phyloP scores from a whole-genome alignment of 1,140 invertebrate genomes.

The Monomorium pharaonis region DNA sequence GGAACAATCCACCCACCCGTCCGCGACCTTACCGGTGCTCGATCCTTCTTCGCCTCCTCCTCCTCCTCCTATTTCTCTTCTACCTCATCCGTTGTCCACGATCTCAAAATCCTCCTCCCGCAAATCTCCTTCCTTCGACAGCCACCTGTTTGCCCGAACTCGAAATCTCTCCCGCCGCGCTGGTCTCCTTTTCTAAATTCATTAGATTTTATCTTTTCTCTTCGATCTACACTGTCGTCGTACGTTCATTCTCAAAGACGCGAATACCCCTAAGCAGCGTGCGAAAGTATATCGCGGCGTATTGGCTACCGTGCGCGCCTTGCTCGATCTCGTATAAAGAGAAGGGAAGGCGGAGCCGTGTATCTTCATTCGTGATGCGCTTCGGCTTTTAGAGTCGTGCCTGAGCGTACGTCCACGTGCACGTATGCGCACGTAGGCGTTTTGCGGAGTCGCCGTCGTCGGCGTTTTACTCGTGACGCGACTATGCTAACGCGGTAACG shows the following conservation, averaged over 20 bases:
- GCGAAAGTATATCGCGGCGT: neutral
- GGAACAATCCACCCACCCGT: conserved; percentile 41
- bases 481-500: conserved; percentile 81
- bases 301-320: conserved; percentile 43
- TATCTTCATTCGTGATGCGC: conserved; percentile 51
- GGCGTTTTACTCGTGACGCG: conserved; percentile 78
- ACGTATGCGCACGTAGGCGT: conserved; percentile 68
- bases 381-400: conserved; percentile 57
- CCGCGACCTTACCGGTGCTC: conserved; percentile 46
- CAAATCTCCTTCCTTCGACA: neutral
- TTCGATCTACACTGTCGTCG: neutral
- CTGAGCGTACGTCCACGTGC: conserved; percentile 62
- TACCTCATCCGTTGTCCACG: neutral
- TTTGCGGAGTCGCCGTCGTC: conserved; percentile 66
- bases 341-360: neutral
- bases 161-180: neutral
- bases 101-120: neutral
- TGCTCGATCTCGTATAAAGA: conserved; percentile 64
- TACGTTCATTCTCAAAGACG: neutral
- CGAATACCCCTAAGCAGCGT: neutral
- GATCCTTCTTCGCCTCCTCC: neutral
- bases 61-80: neutral
- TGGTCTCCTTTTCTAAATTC: neutral
- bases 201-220: neutral
- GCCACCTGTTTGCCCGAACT: conserved; percentile 32